Evolutionary conservation across 2,113 vertebrate genomes (phyloP).

Genomic region (Pangasianodon gigas): DNA sequence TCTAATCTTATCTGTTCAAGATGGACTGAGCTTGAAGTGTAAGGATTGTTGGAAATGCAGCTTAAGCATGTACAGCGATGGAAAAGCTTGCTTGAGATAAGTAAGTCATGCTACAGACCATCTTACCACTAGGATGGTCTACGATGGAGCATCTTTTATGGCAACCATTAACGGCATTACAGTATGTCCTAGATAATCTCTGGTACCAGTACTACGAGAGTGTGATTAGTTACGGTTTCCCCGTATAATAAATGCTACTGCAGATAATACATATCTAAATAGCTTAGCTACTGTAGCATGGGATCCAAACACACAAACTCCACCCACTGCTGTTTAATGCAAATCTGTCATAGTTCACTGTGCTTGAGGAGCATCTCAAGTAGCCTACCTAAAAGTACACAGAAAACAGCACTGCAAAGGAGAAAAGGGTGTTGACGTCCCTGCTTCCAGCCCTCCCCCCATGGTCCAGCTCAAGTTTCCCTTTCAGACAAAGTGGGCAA

Average conservation of each 20-base stretch:
- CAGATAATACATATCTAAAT: conserved; percentile 38
- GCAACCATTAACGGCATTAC: neutral
- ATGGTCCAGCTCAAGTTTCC: conserved; percentile 52
- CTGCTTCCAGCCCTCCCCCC: conserved; percentile 33
- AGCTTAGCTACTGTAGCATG: neutral
- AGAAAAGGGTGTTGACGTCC: conserved; percentile 40
- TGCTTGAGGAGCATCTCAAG: conserved; percentile 41
- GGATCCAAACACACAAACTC: neutral
- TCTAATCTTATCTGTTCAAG: neutral
- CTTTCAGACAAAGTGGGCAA: conserved; percentile 61
- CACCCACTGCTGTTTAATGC: conserved; percentile 54
- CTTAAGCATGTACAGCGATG: neutral
- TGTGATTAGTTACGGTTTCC: conserved; percentile 3
- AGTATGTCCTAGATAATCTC: neutral
- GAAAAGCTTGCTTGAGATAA: neutral
- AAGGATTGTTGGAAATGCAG: neutral
- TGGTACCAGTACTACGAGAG: neutral
- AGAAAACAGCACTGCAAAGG: conserved; percentile 48
- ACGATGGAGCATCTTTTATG: neutral
- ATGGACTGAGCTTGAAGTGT: neutral
- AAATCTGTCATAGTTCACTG: conserved; percentile 34
- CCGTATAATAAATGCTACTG: conserved; percentile 1
- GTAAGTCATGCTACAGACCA: neutral
- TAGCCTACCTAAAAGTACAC: conserved; percentile 53
- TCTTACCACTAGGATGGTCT: neutral